These are phyloP conservation scores for Lasioglossum baleicum DNA, from an alignment of 1,140 invertebrate species.

Conservation along the genomic window DNA sequence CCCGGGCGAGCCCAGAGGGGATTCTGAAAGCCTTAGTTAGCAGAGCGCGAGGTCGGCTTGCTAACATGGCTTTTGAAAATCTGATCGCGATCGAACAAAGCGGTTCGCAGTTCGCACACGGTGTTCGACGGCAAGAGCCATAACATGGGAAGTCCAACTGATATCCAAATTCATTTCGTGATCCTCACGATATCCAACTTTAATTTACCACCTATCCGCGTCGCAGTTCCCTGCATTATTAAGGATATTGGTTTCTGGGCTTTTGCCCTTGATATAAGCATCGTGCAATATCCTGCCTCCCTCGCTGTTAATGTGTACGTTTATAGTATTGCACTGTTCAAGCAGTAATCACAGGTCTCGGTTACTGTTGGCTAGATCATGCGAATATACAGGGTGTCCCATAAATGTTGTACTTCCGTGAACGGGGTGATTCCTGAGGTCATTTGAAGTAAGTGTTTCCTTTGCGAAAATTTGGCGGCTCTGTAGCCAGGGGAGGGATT, in stretches of 20 bases:
- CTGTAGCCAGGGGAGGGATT: too few species aligned
- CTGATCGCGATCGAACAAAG: constrained; percentile 59
- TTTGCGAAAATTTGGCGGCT: too few species aligned
- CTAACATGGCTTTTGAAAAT: constrained; percentile 61
- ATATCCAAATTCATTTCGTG: constrained; percentile 14
- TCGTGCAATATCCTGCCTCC: constrained; percentile 34
- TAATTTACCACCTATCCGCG: constrained; percentile 21
- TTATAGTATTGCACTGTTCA: not conserved
- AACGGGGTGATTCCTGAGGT: too few species aligned
- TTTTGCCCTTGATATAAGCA: constrained; percentile 1
- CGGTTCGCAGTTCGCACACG: not conserved
- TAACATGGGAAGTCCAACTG: constrained; percentile 4
- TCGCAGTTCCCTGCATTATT: constrained; percentile 16
- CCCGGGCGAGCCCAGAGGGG: constrained; percentile 43
- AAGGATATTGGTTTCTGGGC: constrained; percentile 42
- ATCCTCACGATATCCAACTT: constrained; percentile 24
- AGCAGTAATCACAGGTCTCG: not conserved
- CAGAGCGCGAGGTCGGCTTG: constrained; percentile 19
- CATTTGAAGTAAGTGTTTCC: too few species aligned
- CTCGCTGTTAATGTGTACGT: too few species aligned
- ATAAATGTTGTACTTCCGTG: too few species aligned
- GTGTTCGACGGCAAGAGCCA: not conserved
- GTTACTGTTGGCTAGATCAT: not conserved
- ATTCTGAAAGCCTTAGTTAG: constrained; percentile 57
- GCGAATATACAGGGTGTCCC: too few species aligned